A percentile compares a stretch with the other conserved stretches of the same genome.
Evolutionary conservation across 2,113 vertebrate species (phyloP).

Genomic region (Tautogolabrus adspersus): DNA sequence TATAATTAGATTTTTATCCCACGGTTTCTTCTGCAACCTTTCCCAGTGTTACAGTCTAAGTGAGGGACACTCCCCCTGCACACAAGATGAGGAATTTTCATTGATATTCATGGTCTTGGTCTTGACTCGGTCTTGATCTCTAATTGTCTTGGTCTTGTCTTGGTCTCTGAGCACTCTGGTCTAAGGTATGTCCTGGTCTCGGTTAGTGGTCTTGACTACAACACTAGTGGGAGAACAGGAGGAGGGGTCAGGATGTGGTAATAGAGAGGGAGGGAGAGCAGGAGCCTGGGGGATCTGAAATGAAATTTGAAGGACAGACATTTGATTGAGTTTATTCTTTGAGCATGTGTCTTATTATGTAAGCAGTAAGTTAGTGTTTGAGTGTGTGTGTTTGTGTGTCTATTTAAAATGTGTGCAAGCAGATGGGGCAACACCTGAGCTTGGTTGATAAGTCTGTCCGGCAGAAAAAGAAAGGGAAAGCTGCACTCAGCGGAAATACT

Average conservation of each 20-base stretch:
- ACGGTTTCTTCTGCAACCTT: too few species aligned
- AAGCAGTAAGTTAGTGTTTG: constrained; percentile 33
- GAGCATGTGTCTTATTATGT: constrained; percentile 63
- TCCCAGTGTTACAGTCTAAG: too few species aligned
- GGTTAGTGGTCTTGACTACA: too few species aligned
- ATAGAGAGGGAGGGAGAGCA: constrained; percentile 12
- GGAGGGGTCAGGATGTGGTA: constrained; percentile 37
- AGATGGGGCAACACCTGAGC: constrained; percentile 84
- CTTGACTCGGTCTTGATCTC: too few species aligned
- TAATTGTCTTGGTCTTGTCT: too few species aligned
- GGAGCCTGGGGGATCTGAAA: constrained; percentile 50
- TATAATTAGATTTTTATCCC: too few species aligned
- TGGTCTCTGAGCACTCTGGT: too few species aligned
- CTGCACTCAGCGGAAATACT: constrained; percentile 80
- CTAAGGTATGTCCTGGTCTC: too few species aligned
- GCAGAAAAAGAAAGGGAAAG: constrained; percentile 77
- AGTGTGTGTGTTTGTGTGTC: neutral
- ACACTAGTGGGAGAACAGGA: too few species aligned
- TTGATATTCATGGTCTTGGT: too few species aligned
- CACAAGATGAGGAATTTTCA: too few species aligned
- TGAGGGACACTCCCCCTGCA: too few species aligned
- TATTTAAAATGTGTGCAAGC: constrained; percentile 57
- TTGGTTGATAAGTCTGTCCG: constrained; percentile 81
- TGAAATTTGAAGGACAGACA: constrained; percentile 64
- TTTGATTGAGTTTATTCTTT: constrained; percentile 73